Conservation (phyloP, 64 coral and sea anemone genomes). For the Montipora foliosa region DNA sequence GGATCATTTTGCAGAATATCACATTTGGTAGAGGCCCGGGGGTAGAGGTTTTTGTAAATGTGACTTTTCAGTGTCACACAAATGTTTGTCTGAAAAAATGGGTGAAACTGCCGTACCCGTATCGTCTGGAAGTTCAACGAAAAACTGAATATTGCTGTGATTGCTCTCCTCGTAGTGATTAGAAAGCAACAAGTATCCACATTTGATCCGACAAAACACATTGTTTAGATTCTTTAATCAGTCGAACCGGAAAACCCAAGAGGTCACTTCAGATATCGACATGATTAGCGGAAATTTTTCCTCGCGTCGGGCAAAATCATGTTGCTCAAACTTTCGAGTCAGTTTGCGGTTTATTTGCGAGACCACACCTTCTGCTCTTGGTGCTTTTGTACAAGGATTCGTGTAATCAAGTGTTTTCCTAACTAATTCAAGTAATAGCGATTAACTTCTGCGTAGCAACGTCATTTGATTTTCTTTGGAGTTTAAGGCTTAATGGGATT, state of each 20-base stretch:
- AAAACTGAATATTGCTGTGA: too few species aligned
- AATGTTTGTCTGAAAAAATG: neutral
- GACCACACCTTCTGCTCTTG: neutral
- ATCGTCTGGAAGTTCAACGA: too few species aligned
- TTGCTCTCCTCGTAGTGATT: too few species aligned
- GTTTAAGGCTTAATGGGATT: constrained; percentile 3
- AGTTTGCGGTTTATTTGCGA: neutral
- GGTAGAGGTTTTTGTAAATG: too few species aligned
- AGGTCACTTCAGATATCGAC: neutral
- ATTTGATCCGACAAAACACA: constrained; percentile 9
- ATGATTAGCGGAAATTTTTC: constrained; percentile 8
- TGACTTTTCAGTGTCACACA: neutral
- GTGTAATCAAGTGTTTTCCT: neutral
- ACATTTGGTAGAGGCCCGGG: too few species aligned
- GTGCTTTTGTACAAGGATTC: neutral
- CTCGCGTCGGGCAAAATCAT: neutral
- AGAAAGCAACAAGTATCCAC: too few species aligned
- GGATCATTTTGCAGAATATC: too few species aligned
- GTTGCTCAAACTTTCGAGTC: neutral
- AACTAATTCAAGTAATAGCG: neutral
- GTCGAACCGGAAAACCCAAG: constrained; percentile 1
- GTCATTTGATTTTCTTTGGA: constrained; percentile 10
- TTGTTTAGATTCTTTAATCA: constrained; percentile 31
- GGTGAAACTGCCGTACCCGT: neutral
- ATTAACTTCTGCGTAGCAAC: neutral